phyloP scores from a whole-genome alignment of 2,888 invertebrate species.

The Cyclophora punctaria region DNA sequence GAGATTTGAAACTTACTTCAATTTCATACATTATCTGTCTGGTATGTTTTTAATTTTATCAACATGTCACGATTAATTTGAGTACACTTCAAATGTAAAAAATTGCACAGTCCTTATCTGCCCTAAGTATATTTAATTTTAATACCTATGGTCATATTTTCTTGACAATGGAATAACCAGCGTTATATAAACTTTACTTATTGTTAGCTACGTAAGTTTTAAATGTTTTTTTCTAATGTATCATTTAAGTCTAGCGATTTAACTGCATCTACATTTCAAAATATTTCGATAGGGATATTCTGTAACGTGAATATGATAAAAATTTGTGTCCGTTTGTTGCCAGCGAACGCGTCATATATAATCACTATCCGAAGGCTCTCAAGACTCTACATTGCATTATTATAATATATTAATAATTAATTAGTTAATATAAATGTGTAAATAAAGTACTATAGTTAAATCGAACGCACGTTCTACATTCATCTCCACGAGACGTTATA shows the following conservation, averaged over 20 bases:
- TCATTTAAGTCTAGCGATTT: too few relatives aligned
- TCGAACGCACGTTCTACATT: conserved; percentile 54
- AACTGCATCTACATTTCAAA: conserved; percentile 9
- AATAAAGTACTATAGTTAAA: conserved; percentile 70
- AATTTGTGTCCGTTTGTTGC: conserved; percentile 35
- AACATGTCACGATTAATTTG: too few relatives aligned
- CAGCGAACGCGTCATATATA: conserved; percentile 44
- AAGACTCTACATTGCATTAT: conserved; percentile 58
- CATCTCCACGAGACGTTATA: conserved; percentile 46
- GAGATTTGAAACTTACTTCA: too few relatives aligned
- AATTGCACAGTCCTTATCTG: too few relatives aligned
- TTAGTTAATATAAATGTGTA: conserved; percentile 58
- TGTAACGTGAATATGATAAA: conserved; percentile 3
- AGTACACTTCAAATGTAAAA: too few relatives aligned
- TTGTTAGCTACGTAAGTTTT: too few relatives aligned
- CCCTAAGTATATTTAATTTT: background rate
- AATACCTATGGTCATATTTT: conserved; percentile 9
- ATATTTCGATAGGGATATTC: too few relatives aligned
- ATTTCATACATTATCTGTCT: too few relatives aligned
- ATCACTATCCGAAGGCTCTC: conserved; percentile 58
- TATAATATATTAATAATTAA: conserved; percentile 54
- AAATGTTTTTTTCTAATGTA: too few relatives aligned
- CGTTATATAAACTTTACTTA: too few relatives aligned
- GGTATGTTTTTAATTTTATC: too few relatives aligned
- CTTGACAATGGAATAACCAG: conserved; percentile 32